Evolutionary conservation across 1,140 invertebrate genomes (phyloP), one percentile per base, ranked within the genome.

Genomic region (Papilio glaucus): DNA sequence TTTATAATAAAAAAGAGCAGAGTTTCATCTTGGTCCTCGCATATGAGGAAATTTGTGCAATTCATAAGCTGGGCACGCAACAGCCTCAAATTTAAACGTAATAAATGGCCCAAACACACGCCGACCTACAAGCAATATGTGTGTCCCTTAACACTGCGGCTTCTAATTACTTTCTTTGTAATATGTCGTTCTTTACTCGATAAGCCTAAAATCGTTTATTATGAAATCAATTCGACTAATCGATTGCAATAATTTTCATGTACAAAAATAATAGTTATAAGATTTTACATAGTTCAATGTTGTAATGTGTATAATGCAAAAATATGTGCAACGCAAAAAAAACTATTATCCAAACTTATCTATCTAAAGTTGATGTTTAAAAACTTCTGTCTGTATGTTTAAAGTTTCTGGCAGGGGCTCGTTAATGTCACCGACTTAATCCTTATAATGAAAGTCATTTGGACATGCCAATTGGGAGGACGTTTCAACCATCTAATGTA

Each of bases 51-150:
- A 65, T 37, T 18, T 39, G 29, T 41, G 62, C 62, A 12, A 65
- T 65, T 41, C 62, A 39, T n/a, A 65, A 4, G 62, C 62, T 39
- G 9, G n/a, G 62, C 62, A 65, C 62, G 62, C 29, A 65, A 39
- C 37, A 65, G 0, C 33, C n/a, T 15, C 29, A 37, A 65, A 39
- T 65, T 65, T 65, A 15, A 65, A 65, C 15, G 33, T 65, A 65
- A 65, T 65, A 18, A 65, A 65, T 65, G 62, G 37, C 33, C 15
- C 9, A 65, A 65, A 65, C 62, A 65, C 37, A 39, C 18, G 62
- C 37, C 62, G 37, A 39, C 21, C 10, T 65, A 62, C 26, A 26
- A 38, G 62, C 62, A 65, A 65, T 65, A 65, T 37, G 26, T 29
- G 29, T 65, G 29, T 8, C 15, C 33, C 33, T 21, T 39, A 38